Conservation (phyloP, 2,113 vertebrate genomes). For the Hippocampus mohnikei region DNA sequence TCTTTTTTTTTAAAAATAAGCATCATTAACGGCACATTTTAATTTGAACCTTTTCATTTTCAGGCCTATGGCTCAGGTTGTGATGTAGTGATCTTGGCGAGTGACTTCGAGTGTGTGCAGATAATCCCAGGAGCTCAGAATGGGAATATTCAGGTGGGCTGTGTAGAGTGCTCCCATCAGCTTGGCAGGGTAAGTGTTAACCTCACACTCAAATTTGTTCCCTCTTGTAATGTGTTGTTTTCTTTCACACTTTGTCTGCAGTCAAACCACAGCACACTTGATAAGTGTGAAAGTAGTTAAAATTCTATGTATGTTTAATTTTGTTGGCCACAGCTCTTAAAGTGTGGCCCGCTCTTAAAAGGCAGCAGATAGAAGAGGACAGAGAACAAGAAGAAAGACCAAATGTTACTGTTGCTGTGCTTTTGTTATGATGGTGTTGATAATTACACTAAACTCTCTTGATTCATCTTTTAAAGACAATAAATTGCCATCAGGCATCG, state of each 20-base stretch:
- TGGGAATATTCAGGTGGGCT: constrained; percentile 98
- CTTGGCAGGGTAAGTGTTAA: constrained; percentile 89
- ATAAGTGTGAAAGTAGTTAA: not conserved
- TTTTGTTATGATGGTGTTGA: not conserved
- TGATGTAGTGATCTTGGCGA: constrained; percentile 93
- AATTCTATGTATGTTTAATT: not conserved
- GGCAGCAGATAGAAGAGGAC: constrained; percentile 1
- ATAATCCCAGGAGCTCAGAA: constrained; percentile 98
- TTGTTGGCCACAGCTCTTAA: not conserved
- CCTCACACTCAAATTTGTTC: constrained; percentile 23
- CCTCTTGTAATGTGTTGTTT: not conserved
- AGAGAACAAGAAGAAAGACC: not conserved
- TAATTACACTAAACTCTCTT: not conserved
- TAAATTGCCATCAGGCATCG: not conserved
- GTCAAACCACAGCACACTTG: not conserved
- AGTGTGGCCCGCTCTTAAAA: not conserved
- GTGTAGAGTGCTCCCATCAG: constrained; percentile 93
- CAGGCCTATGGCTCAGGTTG: constrained; percentile 98
- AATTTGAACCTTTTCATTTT: constrained; percentile 31
- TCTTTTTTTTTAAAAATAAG: too few species aligned
- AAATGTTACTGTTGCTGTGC: not conserved
- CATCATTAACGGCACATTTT: not conserved
- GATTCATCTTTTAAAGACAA: not conserved
- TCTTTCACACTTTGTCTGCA: not conserved
- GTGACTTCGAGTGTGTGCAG: constrained; percentile 97